phyloP scores from a whole-genome alignment of 2,113 vertebrate species.

The Garra rufa region DNA sequence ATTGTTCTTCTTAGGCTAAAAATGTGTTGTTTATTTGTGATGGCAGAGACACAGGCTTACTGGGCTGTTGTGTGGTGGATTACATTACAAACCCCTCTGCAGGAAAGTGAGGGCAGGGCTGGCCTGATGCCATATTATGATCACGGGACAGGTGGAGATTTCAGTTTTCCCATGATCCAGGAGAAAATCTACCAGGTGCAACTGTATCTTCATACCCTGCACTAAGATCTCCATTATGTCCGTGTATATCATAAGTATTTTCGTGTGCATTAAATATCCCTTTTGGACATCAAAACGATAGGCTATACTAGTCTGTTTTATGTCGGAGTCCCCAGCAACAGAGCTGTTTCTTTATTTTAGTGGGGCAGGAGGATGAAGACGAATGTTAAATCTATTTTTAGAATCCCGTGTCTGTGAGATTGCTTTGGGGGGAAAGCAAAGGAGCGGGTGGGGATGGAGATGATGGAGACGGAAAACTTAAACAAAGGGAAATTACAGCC shows the following conservation, averaged over 20 bases:
- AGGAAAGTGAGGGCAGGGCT: constrained; percentile 38
- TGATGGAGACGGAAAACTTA: constrained; percentile 42
- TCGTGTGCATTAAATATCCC: not conserved
- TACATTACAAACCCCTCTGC: constrained; percentile 32
- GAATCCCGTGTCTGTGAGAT: not conserved
- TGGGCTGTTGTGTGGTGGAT: constrained; percentile 12
- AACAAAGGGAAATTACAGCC: constrained; percentile 48
- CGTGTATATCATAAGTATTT: not conserved
- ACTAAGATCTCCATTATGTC: not conserved
- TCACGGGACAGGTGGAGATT: constrained; percentile 48
- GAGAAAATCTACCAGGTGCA: not conserved
- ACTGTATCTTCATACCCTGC: not conserved
- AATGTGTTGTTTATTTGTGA: not conserved
- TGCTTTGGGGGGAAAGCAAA: not conserved
- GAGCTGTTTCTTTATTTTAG: not conserved
- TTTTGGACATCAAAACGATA: too few relatives aligned
- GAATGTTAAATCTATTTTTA: constrained; percentile 19
- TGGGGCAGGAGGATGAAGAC: not conserved
- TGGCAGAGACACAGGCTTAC: not conserved
- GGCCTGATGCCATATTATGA: constrained; percentile 33
- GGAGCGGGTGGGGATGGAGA: constrained; percentile 24
- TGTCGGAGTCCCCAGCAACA: not conserved
- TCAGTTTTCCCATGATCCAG: constrained; percentile 30
- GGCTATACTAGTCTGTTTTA: not conserved
- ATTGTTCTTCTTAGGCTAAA: not conserved